These are phyloP conservation scores for Leptobrachium ailaonicum DNA, from an alignment of 2,113 vertebrate genomes.

Conservation along the genomic window DNA sequence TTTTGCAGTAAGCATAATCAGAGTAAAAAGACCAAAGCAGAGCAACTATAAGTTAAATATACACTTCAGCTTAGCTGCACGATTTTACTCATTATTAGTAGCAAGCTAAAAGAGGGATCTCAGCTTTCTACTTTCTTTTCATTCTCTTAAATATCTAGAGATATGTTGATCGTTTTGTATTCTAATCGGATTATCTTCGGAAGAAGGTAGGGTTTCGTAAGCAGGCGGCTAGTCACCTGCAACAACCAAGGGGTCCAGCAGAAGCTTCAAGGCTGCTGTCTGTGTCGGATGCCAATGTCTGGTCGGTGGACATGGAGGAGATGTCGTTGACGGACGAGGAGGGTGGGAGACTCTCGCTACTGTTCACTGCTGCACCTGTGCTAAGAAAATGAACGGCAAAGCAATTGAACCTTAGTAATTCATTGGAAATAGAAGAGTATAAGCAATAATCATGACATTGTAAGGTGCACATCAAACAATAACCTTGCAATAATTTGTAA, in stretches of 20 bases:
- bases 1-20: slow-evolving; percentile 72
- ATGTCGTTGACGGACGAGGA: slow-evolving; percentile 98
- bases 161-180: slow-evolving; percentile 49
- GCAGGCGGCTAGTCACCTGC: slow-evolving; percentile 99
- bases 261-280: slow-evolving; percentile 99
- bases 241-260: slow-evolving; percentile 96
- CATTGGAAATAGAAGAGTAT: not conserved
- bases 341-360: slow-evolving; percentile 97
- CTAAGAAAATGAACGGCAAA: slow-evolving; percentile 92
- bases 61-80: slow-evolving; percentile 80
- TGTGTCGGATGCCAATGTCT: slow-evolving; percentile 97
- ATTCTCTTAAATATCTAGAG: slow-evolving; percentile 48
- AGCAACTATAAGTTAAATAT: slow-evolving; percentile 93
- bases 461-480: no score
- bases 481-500: no score
- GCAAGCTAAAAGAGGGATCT: slow-evolving; percentile 76
- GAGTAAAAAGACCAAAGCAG: slow-evolving; percentile 84
- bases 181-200: slow-evolving; percentile 82
- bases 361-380: slow-evolving; percentile 99
- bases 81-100: slow-evolving; percentile 84
- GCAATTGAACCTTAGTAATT: slow-evolving; percentile 83
- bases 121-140: slow-evolving; percentile 53
- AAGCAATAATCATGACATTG: no score
- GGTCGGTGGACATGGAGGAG: slow-evolving; percentile 99
- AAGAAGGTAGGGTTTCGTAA: slow-evolving; percentile 98